phyloP scores from a whole-genome alignment of 2,888 invertebrate genomes.

The Meandrusa payeni region DNA sequence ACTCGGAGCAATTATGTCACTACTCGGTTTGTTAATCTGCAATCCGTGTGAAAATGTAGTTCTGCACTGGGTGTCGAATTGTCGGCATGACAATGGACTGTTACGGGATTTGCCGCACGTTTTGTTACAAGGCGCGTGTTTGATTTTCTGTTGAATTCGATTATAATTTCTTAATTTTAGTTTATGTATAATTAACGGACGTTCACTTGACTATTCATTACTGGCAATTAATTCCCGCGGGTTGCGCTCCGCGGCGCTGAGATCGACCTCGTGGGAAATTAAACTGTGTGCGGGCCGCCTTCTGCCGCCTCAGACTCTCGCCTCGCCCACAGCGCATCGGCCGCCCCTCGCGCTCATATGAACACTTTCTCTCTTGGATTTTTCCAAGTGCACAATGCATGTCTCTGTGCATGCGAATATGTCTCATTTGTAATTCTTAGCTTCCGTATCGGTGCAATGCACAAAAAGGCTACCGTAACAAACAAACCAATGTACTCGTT shows the following conservation, averaged over 20 bases:
- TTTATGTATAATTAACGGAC: constrained; percentile 73
- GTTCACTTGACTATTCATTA: constrained; percentile 80
- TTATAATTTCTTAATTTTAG: constrained; percentile 35
- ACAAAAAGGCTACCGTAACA: constrained; percentile 23
- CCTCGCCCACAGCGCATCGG: constrained; percentile 41
- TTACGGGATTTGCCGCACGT: too few species aligned
- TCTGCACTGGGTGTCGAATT: too few species aligned
- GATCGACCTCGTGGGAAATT: constrained; percentile 82
- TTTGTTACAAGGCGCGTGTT: too few species aligned
- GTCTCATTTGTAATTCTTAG: constrained; percentile 31
- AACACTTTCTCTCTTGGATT: constrained; percentile 70
- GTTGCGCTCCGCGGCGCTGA: constrained; percentile 75
- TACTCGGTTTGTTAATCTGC: constrained; percentile 37
- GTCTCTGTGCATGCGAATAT: constrained; percentile 33
- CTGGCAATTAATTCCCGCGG: constrained; percentile 81
- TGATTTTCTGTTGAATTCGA: constrained; percentile 9
- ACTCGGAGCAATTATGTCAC: constrained; percentile 22
- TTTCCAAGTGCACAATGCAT: constrained; percentile 52
- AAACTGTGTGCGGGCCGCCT: constrained; percentile 78
- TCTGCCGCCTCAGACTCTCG: constrained; percentile 59
- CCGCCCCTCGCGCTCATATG: constrained; percentile 57
- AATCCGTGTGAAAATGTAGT: constrained; percentile 64
- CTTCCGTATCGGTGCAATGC: constrained; percentile 28
- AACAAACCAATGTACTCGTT: constrained; percentile 25
- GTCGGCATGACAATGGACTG: too few species aligned